Evolutionary conservation across 2,888 invertebrate species (phyloP).

Genomic region (Yponomeuta cagnagella): DNA sequence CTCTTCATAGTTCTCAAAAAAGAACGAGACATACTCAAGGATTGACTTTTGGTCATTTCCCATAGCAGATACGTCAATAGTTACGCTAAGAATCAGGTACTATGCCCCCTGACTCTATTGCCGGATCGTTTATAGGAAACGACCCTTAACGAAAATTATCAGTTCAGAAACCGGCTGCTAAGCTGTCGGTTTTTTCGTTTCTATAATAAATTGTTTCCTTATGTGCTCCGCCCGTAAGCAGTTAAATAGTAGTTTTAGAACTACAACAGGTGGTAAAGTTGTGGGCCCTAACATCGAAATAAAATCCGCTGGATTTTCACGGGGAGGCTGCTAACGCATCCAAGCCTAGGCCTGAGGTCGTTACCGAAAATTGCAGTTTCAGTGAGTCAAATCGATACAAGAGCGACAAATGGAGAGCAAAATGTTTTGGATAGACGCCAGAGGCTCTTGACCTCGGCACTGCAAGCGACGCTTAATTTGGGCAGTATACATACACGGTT

Average conservation of each 20-base stretch:
- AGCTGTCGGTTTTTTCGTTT: neutral
- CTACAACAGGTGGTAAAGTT: neutral
- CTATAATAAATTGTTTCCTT: neutral
- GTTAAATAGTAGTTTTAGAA: neutral
- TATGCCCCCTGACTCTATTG: no score
- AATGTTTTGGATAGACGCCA: constrained; percentile 58
- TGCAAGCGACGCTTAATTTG: constrained; percentile 16
- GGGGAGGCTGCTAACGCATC: neutral
- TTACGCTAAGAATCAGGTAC: no score
- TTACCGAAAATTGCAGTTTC: constrained; percentile 36
- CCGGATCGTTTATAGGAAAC: no score
- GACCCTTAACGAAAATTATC: no score
- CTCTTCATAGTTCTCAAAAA: no score
- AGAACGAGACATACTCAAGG: no score
- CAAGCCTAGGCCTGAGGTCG: neutral
- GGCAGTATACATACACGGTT: neutral
- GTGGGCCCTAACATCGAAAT: neutral
- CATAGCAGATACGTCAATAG: no score
- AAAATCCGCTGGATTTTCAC: neutral
- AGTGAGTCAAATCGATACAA: constrained; percentile 61
- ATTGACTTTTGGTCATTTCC: no score
- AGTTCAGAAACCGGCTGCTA: no score
- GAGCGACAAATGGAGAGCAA: constrained; percentile 43
- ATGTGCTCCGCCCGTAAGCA: neutral
- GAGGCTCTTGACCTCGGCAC: constrained; percentile 45